Conservation (phyloP, 2,888 invertebrate genomes). For the Sminthurinus aureus region DNA sequence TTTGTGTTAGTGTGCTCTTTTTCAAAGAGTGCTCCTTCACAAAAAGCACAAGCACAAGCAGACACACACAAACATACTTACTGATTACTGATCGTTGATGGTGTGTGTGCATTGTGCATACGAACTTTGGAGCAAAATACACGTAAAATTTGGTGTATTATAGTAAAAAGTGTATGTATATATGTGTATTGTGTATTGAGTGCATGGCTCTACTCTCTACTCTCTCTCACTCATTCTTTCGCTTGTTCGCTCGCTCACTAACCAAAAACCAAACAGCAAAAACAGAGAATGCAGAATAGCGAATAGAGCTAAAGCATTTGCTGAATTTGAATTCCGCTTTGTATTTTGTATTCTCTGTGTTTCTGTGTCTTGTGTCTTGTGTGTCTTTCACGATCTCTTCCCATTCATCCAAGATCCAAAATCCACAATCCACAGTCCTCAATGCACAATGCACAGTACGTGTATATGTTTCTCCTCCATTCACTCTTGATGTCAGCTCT, state of each 20-base stretch:
- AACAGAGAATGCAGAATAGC: not conserved
- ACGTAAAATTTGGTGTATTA: not conserved
- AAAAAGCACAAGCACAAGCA: too few relatives aligned
- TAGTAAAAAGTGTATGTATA: too few relatives aligned
- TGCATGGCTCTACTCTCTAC: not conserved
- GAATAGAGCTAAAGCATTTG: not conserved
- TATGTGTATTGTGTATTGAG: not conserved
- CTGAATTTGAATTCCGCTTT: not conserved
- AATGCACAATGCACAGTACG: not conserved
- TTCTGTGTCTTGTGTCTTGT: too few relatives aligned
- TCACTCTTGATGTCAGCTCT: not conserved
- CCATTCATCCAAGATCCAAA: not conserved
- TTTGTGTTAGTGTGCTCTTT: conserved; percentile 15
- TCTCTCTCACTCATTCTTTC: not conserved
- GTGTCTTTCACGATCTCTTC: not conserved
- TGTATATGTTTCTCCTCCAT: not conserved
- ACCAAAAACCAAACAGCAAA: not conserved
- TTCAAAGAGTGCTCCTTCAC: not conserved
- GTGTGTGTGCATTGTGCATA: too few relatives aligned
- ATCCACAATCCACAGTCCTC: not conserved
- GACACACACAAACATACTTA: too few relatives aligned
- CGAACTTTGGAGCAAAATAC: not conserved
- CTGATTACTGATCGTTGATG: too few relatives aligned
- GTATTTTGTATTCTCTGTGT: not conserved
- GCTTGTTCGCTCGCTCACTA: not conserved